Evolutionary conservation across 2,113 vertebrate genomes (phyloP).

Genomic region (Lophius piscatorius): DNA sequence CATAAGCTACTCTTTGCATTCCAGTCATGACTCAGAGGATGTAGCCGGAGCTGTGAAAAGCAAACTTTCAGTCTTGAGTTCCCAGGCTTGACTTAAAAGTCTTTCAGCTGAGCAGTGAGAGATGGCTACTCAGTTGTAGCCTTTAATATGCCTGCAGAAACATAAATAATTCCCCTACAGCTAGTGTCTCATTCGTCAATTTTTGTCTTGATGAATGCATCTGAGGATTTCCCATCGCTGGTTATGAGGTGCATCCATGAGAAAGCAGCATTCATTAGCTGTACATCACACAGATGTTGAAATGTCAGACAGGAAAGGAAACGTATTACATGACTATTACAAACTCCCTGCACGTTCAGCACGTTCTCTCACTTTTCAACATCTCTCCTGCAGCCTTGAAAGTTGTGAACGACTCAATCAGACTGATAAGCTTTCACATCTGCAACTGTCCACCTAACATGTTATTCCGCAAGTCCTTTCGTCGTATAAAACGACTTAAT

Average conservation of each 20-base stretch:
- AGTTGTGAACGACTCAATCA: conserved; percentile 5
- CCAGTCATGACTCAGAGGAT: neutral
- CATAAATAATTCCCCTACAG: conserved; percentile 21
- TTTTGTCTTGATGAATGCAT: conserved; percentile 35
- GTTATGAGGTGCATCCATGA: conserved; percentile 11
- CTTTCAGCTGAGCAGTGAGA: conserved; percentile 14
- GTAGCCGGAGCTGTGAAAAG: conserved; percentile 31
- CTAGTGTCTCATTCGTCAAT: conserved; percentile 22
- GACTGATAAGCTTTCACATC: conserved; percentile 18
- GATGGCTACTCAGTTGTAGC: conserved; percentile 4
- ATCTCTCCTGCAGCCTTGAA: neutral
- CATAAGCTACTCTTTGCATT: no score
- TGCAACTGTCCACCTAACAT: conserved; percentile 11
- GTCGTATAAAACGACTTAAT: conserved; percentile 54
- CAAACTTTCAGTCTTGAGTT: conserved; percentile 25
- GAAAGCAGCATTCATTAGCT: conserved; percentile 30
- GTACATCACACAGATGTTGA: neutral
- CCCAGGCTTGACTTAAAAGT: conserved; percentile 32
- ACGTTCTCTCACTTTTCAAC: neutral
- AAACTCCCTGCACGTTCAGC: no score
- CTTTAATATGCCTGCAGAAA: conserved; percentile 16
- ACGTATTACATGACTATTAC: conserved; percentile 35
- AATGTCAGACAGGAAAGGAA: conserved; percentile 18
- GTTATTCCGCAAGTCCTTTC: conserved; percentile 45
- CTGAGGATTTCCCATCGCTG: conserved; percentile 17